Base-by-base conservation (phyloP, 2,797 vertebrate species). In the Jordanella pulchra region DNA sequence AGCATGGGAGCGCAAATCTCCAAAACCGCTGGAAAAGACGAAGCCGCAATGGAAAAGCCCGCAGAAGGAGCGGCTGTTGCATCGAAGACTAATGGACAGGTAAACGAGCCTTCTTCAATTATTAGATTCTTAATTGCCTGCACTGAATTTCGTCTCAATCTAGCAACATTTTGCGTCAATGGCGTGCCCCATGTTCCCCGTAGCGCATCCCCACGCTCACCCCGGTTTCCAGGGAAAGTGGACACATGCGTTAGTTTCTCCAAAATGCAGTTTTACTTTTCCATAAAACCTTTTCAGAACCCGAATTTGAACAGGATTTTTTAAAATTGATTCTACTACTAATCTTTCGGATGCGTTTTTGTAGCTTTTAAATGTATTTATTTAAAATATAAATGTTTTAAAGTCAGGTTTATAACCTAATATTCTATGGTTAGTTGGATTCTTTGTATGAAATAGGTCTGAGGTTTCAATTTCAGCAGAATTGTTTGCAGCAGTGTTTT, bases 1-100 rank as follows among this genome's bases (percentile, higher is more conserved):
- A 97, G 96, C 94, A 99, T 99, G 98, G 98, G 98, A 96, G 96
- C 97, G 92, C 97, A 99, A 94, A 96, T 97, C 94, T 97, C 98
- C 94, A 99, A 98, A 97, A 97, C 95, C 95, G 95, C 96, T 89
- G 96, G 96, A 85, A 99, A 98, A 89, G 97, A 96, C 87, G 97
- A 98, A 87, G 95, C 89, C 48, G 94, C 93, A 77, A 95, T 94
- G 15, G 97, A 98, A 87, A 97, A 96, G 87, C 92, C 96, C 7
- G 95, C 94, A 67, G 97, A 98, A 92, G 96, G 94, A 11, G 96
- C 95, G 67, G 96, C 96, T 77, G 96, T 96, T 82, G 96, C 96
- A 66, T 95, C 96, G 10, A 99, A 99, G 93, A 86, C 96, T 18
- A 98, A 98, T 72, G 98, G 98, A 84, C 97, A 98, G 98, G 97